phyloP scores from a whole-genome alignment of 2,797 vertebrate genomes.

The Smutsia temminckii region DNA sequence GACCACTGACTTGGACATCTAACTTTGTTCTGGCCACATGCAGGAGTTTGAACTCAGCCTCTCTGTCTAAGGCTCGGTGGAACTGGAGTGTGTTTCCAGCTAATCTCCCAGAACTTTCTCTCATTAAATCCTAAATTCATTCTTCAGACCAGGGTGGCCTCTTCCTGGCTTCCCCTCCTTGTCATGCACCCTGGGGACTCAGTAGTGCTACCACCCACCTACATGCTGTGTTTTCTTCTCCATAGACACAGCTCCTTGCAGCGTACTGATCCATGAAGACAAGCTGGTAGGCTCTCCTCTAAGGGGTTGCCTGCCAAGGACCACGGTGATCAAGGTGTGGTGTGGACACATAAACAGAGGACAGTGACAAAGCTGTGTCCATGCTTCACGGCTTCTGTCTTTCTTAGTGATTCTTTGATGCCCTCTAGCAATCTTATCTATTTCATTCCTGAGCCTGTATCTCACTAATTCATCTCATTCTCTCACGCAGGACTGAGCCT shows the following conservation, averaged over 20 bases:
- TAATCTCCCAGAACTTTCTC: neutral
- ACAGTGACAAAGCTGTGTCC: accelerated
- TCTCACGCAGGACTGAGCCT: neutral
- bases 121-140: neutral
- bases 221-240: neutral
- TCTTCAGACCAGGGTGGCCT: neutral
- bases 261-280: neutral
- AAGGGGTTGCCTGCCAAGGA: neutral
- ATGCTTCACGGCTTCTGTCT: neutral
- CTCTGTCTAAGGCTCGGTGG: neutral
- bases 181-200: accelerated
- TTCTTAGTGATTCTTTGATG: neutral
- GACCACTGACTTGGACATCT: neutral
- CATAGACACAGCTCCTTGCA: accelerated
- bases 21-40: too few relatives aligned
- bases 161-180: accelerated
- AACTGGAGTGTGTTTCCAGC: neutral
- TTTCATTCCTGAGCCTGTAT: neutral
- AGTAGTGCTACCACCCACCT: accelerated
- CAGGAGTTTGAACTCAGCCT: neutral
- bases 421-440: accelerated
- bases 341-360: accelerated
- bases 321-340: accelerated
- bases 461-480: neutral
- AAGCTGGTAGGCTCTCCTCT: neutral